These are phyloP conservation scores for Drosophila macrospina DNA, from an alignment of 2,888 invertebrate species.

Conservation along the genomic window DNA sequence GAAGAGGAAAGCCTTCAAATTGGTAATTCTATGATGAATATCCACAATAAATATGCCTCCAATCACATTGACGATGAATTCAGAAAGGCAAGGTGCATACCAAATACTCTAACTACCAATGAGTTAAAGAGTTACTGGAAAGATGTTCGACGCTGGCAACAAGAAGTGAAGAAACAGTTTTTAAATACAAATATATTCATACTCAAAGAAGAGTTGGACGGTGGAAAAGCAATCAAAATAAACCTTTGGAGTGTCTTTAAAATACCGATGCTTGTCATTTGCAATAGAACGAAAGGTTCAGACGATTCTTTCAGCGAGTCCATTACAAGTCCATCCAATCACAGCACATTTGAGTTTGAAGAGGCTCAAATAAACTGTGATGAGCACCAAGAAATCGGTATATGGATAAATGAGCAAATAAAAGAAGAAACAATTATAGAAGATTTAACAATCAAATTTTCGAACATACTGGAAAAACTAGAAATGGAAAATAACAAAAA, in stretches of 20 bases:
- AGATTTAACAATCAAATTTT: background rate
- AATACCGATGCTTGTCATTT: constrained; percentile 25
- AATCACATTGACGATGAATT: background rate
- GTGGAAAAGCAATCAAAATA: constrained; percentile 21
- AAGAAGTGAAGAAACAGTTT: constrained; percentile 11
- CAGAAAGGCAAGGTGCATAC: constrained; percentile 26
- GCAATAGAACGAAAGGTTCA: constrained; percentile 15
- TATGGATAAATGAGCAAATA: constrained; percentile 44
- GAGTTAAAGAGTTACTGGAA: constrained; percentile 17
- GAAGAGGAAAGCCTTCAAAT: background rate
- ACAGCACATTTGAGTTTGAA: background rate
- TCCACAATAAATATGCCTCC: background rate
- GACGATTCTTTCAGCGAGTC: background rate
- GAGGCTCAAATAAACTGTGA: background rate
- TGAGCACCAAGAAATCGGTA: background rate
- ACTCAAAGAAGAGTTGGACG: constrained; percentile 1
- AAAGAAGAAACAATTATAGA: background rate
- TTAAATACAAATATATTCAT: constrained; percentile 14
- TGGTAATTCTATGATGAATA: background rate
- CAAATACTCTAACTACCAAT: background rate
- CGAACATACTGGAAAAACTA: constrained; percentile 1
- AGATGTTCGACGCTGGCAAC: constrained; percentile 32
- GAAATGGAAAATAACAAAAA: background rate
- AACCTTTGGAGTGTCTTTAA: constrained; percentile 28
- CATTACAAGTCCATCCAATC: background rate